phyloP scores from a whole-genome alignment of 1,140 invertebrate genomes.

The Trachymyrmex cornetzi region DNA sequence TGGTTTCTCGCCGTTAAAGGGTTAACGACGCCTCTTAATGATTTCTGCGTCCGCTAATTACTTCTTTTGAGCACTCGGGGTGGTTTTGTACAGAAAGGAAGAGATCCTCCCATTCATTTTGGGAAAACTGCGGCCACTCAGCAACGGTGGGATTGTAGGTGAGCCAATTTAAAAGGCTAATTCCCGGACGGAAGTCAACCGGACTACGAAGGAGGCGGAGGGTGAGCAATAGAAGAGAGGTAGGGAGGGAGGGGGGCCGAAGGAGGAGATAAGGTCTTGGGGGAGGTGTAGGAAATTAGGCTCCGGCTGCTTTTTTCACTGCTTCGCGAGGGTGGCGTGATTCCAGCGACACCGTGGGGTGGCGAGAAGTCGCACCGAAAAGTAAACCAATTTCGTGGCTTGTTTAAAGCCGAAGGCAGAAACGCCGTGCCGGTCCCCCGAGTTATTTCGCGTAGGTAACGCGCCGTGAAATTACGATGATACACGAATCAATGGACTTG shows the following conservation, averaged over 20 bases:
- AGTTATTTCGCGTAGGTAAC: slow-evolving; percentile 87
- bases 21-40: slow-evolving; percentile 31
- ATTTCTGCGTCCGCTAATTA: slow-evolving; percentile 41
- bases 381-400: slow-evolving; percentile 87
- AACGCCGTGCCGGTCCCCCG: slow-evolving; percentile 80
- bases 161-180: slow-evolving; percentile 86
- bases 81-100: neutral
- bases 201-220: slow-evolving; percentile 28
- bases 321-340: slow-evolving; percentile 74
- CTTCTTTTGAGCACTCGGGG: slow-evolving; percentile 16
- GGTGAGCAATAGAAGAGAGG: neutral
- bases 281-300: slow-evolving; percentile 81
- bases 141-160: slow-evolving; percentile 72
- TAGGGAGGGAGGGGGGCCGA: neutral
- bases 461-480: slow-evolving; percentile 87
- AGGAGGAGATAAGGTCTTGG: slow-evolving; percentile 62
- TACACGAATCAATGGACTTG: slow-evolving; percentile 86
- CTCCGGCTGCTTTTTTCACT: slow-evolving; percentile 81
- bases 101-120: slow-evolving; percentile 10
- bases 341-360: slow-evolving; percentile 69
- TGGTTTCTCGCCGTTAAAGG: slow-evolving; percentile 25
- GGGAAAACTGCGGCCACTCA: slow-evolving; percentile 39
- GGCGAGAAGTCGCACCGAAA: slow-evolving; percentile 73
- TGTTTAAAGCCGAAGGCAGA: slow-evolving; percentile 84
- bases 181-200: slow-evolving; percentile 79